Evolutionary conservation across 2,888 invertebrate genomes (phyloP).

Genomic region (Schrankia costaestrigalis): DNA sequence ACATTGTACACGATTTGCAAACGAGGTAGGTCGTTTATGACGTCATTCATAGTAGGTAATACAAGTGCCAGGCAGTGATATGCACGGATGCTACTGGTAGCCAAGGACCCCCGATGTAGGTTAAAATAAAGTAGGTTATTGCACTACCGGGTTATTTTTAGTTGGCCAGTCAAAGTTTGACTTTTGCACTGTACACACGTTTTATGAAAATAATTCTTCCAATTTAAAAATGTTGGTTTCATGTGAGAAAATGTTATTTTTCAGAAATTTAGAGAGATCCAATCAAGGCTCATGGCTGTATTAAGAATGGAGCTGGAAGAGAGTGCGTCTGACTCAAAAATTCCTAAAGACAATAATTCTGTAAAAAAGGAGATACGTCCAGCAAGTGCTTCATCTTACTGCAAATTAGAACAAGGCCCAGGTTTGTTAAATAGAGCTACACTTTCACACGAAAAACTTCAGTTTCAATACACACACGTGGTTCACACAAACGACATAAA

Average conservation of each 20-base stretch:
- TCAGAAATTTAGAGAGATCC: constrained; percentile 45
- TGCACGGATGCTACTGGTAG: constrained; percentile 65
- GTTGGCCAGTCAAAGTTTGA: constrained; percentile 53
- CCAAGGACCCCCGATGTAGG: constrained; percentile 72
- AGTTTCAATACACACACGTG: not conserved
- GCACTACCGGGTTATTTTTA: constrained; percentile 67
- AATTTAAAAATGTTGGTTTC: constrained; percentile 39
- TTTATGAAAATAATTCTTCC: constrained; percentile 21
- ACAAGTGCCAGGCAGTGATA: constrained; percentile 73
- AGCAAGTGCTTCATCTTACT: constrained; percentile 65
- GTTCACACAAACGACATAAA: too few species aligned
- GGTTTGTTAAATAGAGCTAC: constrained; percentile 40
- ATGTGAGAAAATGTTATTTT: constrained; percentile 38
- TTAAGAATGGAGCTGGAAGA: constrained; percentile 75
- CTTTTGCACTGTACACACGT: constrained; percentile 49
- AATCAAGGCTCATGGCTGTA: constrained; percentile 65
- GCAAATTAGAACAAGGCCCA: constrained; percentile 70
- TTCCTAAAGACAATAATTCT: constrained; percentile 65
- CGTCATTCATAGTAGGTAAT: constrained; percentile 70
- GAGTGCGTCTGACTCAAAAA: constrained; percentile 71
- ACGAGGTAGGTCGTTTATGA: constrained; percentile 57
- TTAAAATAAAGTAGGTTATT: constrained; percentile 79
- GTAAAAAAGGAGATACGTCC: constrained; percentile 68
- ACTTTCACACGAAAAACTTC: not conserved
- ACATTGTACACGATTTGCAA: constrained; percentile 55